A percentile compares a stretch with the other conserved stretches of the same genome.
Evolutionary conservation across 2,888 invertebrate genomes (phyloP).

Genomic region (Flexamia atlantica): DNA sequence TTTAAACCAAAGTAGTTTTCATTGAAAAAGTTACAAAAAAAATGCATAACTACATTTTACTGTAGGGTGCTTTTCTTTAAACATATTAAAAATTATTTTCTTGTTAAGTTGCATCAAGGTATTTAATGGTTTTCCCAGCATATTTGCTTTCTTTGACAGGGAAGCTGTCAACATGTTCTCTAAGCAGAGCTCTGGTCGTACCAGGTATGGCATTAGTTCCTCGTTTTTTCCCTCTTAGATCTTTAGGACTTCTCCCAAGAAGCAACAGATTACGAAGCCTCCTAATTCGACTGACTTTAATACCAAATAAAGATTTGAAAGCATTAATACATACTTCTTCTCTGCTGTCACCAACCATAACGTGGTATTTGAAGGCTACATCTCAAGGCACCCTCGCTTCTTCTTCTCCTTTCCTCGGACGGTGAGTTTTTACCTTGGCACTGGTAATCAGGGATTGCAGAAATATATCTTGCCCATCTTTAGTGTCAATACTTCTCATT

Average conservation of each 20-base stretch:
- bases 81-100: conserved; percentile 35
- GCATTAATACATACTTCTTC: conserved; percentile 24
- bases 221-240: no score
- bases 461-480: no score
- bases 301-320: conserved; percentile 4
- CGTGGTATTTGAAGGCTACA: not conserved
- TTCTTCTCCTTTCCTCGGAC: no score
- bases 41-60: conserved; percentile 44
- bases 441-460: no score
- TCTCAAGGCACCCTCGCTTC: no score
- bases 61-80: conserved; percentile 44
- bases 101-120: conserved; percentile 45
- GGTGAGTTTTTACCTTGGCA: no score
- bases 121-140: conserved; percentile 38
- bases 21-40: conserved; percentile 14
- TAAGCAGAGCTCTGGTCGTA: no score
- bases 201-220: no score
- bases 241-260: not conserved
- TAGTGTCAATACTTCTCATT: no score
- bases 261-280: conserved; percentile 1
- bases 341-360: conserved; percentile 20
- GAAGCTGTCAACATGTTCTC: conserved; percentile 20
- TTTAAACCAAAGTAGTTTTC: conserved; percentile 28
- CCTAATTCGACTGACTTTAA: conserved; percentile 14
- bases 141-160: conserved; percentile 27